Conservation (phyloP, 2,888 invertebrate species). For the Cerastis leucographa region DNA sequence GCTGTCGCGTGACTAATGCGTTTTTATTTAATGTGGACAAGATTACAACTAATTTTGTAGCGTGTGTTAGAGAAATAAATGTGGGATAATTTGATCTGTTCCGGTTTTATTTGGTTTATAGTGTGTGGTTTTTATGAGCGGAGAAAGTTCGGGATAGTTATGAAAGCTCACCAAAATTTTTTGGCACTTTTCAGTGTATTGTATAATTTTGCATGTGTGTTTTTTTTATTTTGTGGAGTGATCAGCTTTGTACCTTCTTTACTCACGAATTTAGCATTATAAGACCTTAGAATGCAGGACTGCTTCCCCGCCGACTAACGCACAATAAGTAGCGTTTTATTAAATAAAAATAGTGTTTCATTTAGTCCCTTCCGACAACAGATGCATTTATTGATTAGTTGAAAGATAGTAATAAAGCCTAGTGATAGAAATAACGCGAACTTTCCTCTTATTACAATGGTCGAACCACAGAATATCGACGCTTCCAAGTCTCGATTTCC, state of each 20-base stretch:
- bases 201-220: not conserved
- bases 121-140: constrained; percentile 5
- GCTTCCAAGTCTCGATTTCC: not conserved
- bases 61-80: constrained; percentile 69
- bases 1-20: constrained; percentile 80
- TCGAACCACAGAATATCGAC: not conserved
- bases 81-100: constrained; percentile 55
- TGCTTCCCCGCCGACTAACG: too few relatives aligned
- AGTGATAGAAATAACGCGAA: not conserved
- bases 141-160: not conserved
- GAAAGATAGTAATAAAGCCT: not conserved
- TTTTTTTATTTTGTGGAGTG: not conserved
- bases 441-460: not conserved
- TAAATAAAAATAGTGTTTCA: too few relatives aligned
- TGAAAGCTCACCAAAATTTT: not conserved
- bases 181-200: not conserved
- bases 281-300: too few relatives aligned
- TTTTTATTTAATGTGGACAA: constrained; percentile 76
- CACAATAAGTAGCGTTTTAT: too few relatives aligned
- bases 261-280: not conserved
- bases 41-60: constrained; percentile 73
- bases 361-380: too few relatives aligned
- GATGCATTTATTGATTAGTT: too few relatives aligned
- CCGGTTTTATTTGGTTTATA: constrained; percentile 19
- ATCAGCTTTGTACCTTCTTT: not conserved